Evolutionary conservation across 1,140 invertebrate genomes (phyloP), one percentile per base, ranked within the genome.

Genomic region (Papilio helenus): DNA sequence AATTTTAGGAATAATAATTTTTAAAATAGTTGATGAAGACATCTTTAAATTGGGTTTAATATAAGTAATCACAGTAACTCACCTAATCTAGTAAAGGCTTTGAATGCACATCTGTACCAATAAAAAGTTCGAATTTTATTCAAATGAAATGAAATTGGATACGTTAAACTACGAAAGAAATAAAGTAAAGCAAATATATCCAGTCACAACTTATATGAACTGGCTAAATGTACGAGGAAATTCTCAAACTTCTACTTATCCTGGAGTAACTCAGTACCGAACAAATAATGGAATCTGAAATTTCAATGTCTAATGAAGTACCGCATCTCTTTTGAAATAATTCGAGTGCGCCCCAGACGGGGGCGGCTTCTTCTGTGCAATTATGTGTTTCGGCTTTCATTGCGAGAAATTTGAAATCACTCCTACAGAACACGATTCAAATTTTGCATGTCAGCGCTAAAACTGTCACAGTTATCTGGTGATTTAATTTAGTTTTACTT

Each of bases 351-450:
- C 81, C 68, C 84, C 72, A 77, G 81, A 79, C 82, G 79, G 77
- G 76, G 79, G 82, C 79, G 81, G 82, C 76, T 86, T 88, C 83
- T 88, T 79, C 82, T 84, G 85, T 89, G 87, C 89, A 92, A 91
- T 92, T 90, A 89, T 89, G 86, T 92, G 87, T 90, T 92, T 90
- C 87, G 82, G 87, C 86, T 90, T 90, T 88, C 86, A 90, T 88
- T 88, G 82, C 83, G 87, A 85, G 86, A 87, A 92, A 90, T 88
- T 90, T 87, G 80, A 86, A 85, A 88, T 86, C 84, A 86, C 84
- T 87, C 88, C 84, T 87, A 87, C 85, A 88, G 86, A 89, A 86
- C 88, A 83, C 83, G 84, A 79, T 85, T 89, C 82, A 84, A 86
- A 86, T 85, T 68, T 86, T 82, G 76, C 79, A 82, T 81, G 79